Percentiles rank a stretch among this genome's conserved stretches.
phyloP scores from a whole-genome alignment of 2,797 vertebrate species.

The Spheniscus humboldti region DNA sequence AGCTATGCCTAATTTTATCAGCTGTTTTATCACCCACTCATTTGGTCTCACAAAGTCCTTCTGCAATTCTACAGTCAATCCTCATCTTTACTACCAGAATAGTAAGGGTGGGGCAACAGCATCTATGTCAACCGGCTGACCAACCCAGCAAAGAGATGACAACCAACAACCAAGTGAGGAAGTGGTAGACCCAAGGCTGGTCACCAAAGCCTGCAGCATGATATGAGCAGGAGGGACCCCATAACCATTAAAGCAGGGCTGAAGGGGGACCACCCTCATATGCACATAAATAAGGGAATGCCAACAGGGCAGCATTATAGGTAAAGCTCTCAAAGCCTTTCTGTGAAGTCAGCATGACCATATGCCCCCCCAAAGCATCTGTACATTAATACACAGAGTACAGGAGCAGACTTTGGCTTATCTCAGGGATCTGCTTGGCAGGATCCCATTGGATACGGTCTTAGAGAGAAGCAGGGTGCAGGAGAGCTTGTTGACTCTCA shows the following conservation, averaged over 20 bases:
- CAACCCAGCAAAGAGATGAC: background rate
- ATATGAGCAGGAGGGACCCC: background rate
- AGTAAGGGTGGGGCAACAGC: background rate
- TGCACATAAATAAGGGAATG: background rate
- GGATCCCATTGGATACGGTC: background rate
- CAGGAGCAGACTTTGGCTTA: background rate
- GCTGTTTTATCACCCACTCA: background rate
- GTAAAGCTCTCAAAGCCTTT: background rate
- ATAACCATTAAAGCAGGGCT: background rate
- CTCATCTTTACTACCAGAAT: background rate
- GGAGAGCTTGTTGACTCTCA: background rate
- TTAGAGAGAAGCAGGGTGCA: background rate
- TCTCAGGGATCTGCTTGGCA: background rate
- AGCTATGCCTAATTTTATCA: background rate
- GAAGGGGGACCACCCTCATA: background rate
- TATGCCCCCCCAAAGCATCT: background rate
- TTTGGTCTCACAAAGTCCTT: background rate
- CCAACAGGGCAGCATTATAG: no score
- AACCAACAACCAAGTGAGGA: background rate
- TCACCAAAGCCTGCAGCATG: background rate
- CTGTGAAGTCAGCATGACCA: background rate
- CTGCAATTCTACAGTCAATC: background rate
- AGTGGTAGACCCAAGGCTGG: background rate
- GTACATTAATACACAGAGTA: background rate
- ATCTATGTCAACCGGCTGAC: background rate